phyloP scores from a whole-genome alignment of 1,140 invertebrate genomes.

The Eueides isabella region DNA sequence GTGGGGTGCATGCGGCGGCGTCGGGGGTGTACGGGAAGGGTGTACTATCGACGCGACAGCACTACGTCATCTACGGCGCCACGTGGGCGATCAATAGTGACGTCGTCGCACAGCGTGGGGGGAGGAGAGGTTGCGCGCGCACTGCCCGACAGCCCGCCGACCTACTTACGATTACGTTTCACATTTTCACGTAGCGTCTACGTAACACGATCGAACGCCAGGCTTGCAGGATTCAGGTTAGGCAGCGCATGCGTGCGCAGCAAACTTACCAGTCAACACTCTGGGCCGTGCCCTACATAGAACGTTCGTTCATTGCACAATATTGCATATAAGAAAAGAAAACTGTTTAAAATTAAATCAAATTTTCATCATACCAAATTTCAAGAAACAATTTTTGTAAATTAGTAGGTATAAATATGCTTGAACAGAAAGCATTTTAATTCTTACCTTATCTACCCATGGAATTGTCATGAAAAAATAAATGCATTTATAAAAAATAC shows the following conservation, averaged over 20 bases:
- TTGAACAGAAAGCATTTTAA: neutral
- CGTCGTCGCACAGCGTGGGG: slow-evolving; percentile 55
- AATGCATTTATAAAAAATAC: neutral
- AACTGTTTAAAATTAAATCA: no score
- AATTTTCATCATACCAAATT: no score
- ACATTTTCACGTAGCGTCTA: slow-evolving; percentile 68
- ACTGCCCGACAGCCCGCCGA: slow-evolving; percentile 59
- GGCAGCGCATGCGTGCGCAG: slow-evolving; percentile 51
- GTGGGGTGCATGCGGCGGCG: slow-evolving; percentile 43
- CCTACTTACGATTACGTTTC: slow-evolving; percentile 78
- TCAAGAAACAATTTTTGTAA: no score
- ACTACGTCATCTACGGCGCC: slow-evolving; percentile 79
- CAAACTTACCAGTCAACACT: slow-evolving; percentile 53
- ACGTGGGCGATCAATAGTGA: slow-evolving; percentile 79
- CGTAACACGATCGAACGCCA: slow-evolving; percentile 73
- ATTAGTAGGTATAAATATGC: no score
- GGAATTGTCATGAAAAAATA: neutral
- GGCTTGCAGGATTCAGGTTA: slow-evolving; percentile 44
- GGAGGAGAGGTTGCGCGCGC: slow-evolving; percentile 66
- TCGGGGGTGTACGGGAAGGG: slow-evolving; percentile 53
- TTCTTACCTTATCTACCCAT: neutral
- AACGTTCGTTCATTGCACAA: slow-evolving; percentile 54
- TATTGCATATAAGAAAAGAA: slow-evolving; percentile 40
- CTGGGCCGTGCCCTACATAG: slow-evolving; percentile 58
- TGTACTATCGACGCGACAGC: slow-evolving; percentile 69